Evolutionary conservation across 2,888 invertebrate species (phyloP), one percentile per base, ranked within the genome.

Genomic region (Dicycla oo): DNA sequence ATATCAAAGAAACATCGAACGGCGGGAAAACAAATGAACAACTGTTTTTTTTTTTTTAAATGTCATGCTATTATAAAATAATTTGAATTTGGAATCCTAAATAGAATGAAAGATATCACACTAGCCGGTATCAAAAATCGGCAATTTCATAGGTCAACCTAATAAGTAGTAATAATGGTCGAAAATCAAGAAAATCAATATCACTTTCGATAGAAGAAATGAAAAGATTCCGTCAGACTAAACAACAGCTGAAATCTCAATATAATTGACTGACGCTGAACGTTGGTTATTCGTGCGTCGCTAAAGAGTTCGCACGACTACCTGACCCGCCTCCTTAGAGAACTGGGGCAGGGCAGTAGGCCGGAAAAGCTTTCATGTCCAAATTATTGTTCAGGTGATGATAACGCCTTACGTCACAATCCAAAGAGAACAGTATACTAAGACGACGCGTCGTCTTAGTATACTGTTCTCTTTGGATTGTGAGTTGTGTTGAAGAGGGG

Each of bases 281-380:
- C 7, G 54, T n/a, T 49, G 34, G 43, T 2, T 8, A 18, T 43
- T 45, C 60, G 63, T 76, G 75, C 69, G 73, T 43, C 6, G 0
- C 23, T 60, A 49, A 65, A 60, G 47, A n/a, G 53, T 61, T n/a
- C 49, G 69, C 75, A 69, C 63, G 77, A 69, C n/a, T 26, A 38
- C 20, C 18, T 15, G 15, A 43, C 51, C 34, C 34, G 38, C 10
- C 10, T 51, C n/a, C 30, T 54, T 15, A 5, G 3, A 20, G 26
- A 60, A 63, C 26, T 47, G 13, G 45, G 18, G 10, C 23, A 38
- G 40, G 26, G 34, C 34, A 54, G 30, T n/a, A 43, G n/a, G 1
- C 30, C 58, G 77, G 47, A 69, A 68, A 4, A 4, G 5, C 26
- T 43, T 54, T 60, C 18, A 47, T 54, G 45, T 49, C 53, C 23